Conservation (phyloP, 2,888 invertebrate species). For the Romanomermis culicivorax region DNA sequence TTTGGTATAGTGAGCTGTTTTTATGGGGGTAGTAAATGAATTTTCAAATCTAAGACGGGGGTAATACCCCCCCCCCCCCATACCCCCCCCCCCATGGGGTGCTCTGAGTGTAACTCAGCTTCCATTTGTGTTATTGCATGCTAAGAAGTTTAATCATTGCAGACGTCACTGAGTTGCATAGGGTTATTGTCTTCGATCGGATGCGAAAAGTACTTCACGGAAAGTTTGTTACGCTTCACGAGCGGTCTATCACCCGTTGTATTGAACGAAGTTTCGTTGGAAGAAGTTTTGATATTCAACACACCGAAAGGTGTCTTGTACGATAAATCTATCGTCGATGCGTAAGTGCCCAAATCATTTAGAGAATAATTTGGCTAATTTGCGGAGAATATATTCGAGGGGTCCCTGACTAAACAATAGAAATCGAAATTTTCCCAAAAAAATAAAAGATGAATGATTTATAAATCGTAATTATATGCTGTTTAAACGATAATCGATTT, state of each 20-base stretch:
- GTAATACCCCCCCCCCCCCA: too few species aligned
- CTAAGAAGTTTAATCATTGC: too few species aligned
- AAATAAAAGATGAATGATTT: too few species aligned
- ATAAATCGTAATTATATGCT: too few species aligned
- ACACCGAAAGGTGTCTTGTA: constrained; percentile 70
- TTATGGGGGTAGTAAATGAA: too few species aligned
- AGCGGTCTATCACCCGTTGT: background rate
- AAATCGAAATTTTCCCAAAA: background rate
- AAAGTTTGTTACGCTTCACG: background rate
- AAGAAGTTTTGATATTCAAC: constrained; percentile 54
- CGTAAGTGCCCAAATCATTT: constrained; percentile 17
- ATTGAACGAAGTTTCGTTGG: constrained; percentile 20
- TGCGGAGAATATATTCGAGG: background rate
- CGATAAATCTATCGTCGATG: constrained; percentile 56
- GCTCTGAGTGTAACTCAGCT: too few species aligned
- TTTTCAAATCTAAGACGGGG: too few species aligned
- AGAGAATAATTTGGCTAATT: too few species aligned
- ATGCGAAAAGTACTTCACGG: background rate
- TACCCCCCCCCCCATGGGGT: too few species aligned
- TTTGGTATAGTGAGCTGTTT: too few species aligned
- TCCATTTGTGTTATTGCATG: too few species aligned
- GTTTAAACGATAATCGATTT: too few species aligned
- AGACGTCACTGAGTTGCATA: background rate
- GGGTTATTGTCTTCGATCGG: background rate
- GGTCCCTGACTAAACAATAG: background rate